phyloP scores from a whole-genome alignment of 2,888 invertebrate genomes.

The Strigamia maritima region DNA sequence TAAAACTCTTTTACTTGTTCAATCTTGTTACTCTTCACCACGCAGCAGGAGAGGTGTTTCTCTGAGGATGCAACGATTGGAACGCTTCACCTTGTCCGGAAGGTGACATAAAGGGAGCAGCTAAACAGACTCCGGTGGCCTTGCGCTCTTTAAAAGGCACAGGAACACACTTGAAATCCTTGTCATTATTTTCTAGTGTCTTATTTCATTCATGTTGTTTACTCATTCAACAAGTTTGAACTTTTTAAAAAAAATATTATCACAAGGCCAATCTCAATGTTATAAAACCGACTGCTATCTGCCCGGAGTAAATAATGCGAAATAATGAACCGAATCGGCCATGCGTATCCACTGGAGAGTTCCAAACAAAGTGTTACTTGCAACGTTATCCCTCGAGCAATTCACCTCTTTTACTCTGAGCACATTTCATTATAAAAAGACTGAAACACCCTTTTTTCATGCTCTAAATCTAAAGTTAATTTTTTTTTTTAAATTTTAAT shows the following conservation, averaged over 20 bases:
- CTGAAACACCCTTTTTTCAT: constrained; percentile 12
- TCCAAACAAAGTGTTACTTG: not conserved
- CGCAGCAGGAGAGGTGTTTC: not conserved
- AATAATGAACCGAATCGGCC: not conserved
- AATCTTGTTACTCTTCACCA: constrained; percentile 16
- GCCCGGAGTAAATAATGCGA: not conserved
- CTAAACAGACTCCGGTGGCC: not conserved
- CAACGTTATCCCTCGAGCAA: not conserved
- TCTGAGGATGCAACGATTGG: not conserved
- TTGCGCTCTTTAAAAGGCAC: constrained; percentile 3
- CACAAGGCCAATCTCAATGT: not conserved
- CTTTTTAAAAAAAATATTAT: not conserved
- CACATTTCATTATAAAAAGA: not conserved
- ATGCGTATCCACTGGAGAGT: not conserved
- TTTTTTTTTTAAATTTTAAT: not conserved
- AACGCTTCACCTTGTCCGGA: constrained; percentile 2
- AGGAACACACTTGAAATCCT: constrained; percentile 16
- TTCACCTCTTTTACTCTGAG: not conserved
- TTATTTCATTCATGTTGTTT: constrained; percentile 20
- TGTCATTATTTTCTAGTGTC: not conserved
- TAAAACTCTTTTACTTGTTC: constrained; percentile 4
- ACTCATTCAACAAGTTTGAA: not conserved
- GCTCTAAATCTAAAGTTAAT: not conserved
- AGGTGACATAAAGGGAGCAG: constrained; percentile 31
- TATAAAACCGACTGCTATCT: not conserved